Evolutionary conservation across 2,797 vertebrate genomes (phyloP).

Genomic region (Tenualosa thibaudeaui): DNA sequence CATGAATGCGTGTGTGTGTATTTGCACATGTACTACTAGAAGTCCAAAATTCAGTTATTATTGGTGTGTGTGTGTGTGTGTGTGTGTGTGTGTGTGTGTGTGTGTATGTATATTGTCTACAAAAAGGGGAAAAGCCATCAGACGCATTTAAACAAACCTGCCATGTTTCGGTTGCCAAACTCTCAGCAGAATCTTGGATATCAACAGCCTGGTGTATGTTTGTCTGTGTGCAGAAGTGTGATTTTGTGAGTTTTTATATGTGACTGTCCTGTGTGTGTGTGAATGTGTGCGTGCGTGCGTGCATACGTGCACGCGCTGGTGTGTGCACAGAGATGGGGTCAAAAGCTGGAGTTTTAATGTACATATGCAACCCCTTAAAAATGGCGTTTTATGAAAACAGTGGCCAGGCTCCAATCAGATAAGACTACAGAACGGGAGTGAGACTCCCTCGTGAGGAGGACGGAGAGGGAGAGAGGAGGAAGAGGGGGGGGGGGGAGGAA

Average conservation of each 20-base stretch:
- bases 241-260: conserved; percentile 24
- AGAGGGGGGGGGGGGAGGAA: conserved; percentile 37
- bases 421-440: conserved; percentile 68
- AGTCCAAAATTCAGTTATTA: not conserved
- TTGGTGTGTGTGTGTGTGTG: conserved; percentile 17
- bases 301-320: conserved; percentile 45
- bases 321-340: conserved; percentile 38
- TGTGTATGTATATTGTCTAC: conserved; percentile 51
- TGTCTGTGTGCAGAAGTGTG: conserved; percentile 25
- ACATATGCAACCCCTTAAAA: conserved; percentile 81
- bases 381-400: conserved; percentile 79
- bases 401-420: conserved; percentile 79
- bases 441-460: conserved; percentile 61
- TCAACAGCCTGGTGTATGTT: conserved; percentile 36
- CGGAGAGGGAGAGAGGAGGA: conserved; percentile 41
- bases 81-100: conserved; percentile 19
- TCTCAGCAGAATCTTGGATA: conserved; percentile 57
- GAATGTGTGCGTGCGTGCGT: conserved; percentile 8
- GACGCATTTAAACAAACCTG: conserved; percentile 65
- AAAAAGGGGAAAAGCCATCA: conserved; percentile 54
- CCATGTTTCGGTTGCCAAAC: conserved; percentile 46
- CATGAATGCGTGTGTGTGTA: not conserved
- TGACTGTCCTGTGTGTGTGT: conserved; percentile 8
- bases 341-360: conserved; percentile 67
- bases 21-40: not conserved